Evolutionary conservation across 2,797 vertebrate species (phyloP).

Genomic region (Otolemur crassicaudatus): DNA sequence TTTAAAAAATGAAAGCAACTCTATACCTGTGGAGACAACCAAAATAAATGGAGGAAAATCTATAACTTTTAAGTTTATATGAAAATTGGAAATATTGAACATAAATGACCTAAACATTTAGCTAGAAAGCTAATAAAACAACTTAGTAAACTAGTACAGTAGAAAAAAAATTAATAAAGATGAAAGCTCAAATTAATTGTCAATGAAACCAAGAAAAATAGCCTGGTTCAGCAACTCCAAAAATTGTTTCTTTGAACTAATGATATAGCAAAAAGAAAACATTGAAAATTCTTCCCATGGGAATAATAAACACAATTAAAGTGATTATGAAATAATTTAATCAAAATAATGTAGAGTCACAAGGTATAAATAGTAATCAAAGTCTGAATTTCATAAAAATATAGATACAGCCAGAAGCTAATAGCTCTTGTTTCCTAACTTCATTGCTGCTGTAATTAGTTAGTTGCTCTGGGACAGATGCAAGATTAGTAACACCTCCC

Average conservation of each 20-base stretch:
- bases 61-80: not conserved
- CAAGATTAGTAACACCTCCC: no score
- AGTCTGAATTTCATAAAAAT: no score
- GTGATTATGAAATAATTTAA: no score
- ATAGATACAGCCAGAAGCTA: no score
- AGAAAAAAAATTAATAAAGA: not conserved
- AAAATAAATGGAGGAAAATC: not conserved
- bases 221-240: not conserved
- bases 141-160: not conserved
- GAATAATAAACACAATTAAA: not conserved
- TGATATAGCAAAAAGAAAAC: not conserved
- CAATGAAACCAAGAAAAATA: not conserved
- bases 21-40: not conserved
- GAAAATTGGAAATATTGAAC: not conserved
- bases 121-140: not conserved
- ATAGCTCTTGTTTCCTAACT: no score
- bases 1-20: not conserved
- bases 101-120: not conserved
- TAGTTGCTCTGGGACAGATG: no score
- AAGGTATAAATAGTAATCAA: no score
- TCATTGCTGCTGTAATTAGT: no score
- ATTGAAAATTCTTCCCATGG: not conserved
- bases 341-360: no score
- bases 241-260: not conserved
- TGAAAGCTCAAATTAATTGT: not conserved